These are phyloP conservation scores for Drosophila atripex DNA, from an alignment of 2,888 invertebrate genomes.

Conservation along the genomic window DNA sequence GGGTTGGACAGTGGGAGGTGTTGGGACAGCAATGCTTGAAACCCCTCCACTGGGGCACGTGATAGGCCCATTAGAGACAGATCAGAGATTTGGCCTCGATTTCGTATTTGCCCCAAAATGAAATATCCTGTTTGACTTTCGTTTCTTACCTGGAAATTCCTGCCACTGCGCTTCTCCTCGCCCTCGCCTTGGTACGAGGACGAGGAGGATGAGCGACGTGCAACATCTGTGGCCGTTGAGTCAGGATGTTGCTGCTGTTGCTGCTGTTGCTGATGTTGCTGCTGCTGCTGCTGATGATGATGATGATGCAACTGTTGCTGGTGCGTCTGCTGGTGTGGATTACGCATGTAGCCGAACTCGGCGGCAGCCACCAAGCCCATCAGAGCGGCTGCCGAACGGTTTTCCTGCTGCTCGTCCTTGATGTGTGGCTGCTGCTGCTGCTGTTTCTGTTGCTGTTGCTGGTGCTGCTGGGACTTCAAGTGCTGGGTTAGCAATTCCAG, in stretches of 20 bases:
- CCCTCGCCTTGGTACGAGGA: conserved; percentile 76
- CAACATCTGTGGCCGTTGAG: conserved; percentile 83
- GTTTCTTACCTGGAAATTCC: conserved; percentile 83
- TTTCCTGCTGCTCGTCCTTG: conserved; percentile 61
- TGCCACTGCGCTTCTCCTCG: conserved; percentile 80
- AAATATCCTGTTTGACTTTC: conserved; percentile 44
- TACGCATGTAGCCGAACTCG: conserved; percentile 72
- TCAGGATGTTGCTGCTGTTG: conserved; percentile 83
- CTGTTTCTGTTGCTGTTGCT: conserved; percentile 66
- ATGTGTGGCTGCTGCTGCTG: conserved; percentile 63
- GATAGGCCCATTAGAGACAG: conserved; percentile 60
- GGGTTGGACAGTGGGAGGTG: not conserved
- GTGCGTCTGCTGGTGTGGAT: conserved; percentile 76
- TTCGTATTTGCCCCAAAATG: conserved; percentile 8
- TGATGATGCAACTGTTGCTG: conserved; percentile 56
- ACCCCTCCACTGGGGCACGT: conserved; percentile 50
- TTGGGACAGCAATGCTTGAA: not conserved
- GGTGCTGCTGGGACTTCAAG: conserved; percentile 65
- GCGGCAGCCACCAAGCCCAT: conserved; percentile 71
- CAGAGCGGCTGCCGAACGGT: conserved; percentile 64
- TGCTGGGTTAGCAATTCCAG: conserved; percentile 81
- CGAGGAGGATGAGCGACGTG: conserved; percentile 75
- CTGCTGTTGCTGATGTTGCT: no score
- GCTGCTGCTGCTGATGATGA: conserved; percentile 49
- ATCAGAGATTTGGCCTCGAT: conserved; percentile 28